Evolutionary conservation across 2,888 invertebrate species (phyloP).

Genomic region (Polydrusus tereticollis): DNA sequence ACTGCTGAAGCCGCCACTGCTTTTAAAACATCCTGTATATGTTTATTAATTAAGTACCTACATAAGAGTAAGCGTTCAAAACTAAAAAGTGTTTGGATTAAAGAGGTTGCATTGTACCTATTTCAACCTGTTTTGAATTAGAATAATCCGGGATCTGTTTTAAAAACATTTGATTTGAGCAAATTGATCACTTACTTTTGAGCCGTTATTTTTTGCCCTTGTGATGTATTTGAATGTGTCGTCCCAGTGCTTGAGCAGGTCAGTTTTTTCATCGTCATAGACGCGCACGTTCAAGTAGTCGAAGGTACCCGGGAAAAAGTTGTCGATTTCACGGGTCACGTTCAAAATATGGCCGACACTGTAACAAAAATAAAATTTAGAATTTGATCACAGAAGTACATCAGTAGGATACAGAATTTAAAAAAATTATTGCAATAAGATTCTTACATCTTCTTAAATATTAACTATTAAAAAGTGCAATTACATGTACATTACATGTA

Average conservation of each 20-base stretch:
- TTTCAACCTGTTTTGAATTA: too few relatives aligned
- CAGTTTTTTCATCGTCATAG: conserved; percentile 96
- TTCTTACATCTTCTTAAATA: too few relatives aligned
- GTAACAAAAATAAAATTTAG: conserved; percentile 56
- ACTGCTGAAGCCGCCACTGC: too few relatives aligned
- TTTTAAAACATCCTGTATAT: background rate
- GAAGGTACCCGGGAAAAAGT: conserved; percentile 98
- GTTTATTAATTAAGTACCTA: background rate
- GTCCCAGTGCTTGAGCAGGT: conserved; percentile 97
- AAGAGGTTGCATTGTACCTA: too few relatives aligned
- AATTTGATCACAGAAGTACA: background rate
- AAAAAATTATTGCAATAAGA: too few relatives aligned
- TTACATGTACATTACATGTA: too few relatives aligned
- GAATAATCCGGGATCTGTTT: too few relatives aligned
- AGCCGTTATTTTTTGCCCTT: conserved; percentile 89
- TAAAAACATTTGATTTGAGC: too few relatives aligned
- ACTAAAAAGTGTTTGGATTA: too few relatives aligned
- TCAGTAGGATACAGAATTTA: too few relatives aligned
- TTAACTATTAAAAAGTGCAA: too few relatives aligned
- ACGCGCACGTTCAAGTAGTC: conserved; percentile 97
- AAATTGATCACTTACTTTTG: conserved; percentile 70
- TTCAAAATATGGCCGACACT: conserved; percentile 97
- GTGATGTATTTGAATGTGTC: conserved; percentile 97
- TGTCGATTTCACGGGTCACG: conserved; percentile 98
- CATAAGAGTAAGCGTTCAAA: too few relatives aligned